Evolutionary conservation across 2,113 vertebrate genomes (phyloP).

Genomic region (Coregonus clupeaformis): DNA sequence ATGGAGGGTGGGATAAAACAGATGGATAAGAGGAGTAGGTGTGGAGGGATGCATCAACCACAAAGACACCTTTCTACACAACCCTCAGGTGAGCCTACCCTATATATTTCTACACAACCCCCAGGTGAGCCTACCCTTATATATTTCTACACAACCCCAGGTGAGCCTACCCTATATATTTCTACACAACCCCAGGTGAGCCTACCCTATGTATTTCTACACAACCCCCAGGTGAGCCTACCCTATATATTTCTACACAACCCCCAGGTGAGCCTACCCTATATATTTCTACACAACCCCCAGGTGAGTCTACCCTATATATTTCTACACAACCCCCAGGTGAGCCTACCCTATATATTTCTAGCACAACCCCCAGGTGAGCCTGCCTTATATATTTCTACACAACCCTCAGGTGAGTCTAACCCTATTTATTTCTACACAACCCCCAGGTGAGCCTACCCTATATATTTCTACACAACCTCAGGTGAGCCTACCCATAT

Average conservation of each 20-base stretch:
- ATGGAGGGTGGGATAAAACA: slow-evolving; percentile 46
- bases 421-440: slow-evolving; percentile 65
- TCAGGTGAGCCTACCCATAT: slow-evolving; percentile 62
- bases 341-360: slow-evolving; percentile 54
- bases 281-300: slow-evolving; percentile 77
- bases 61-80: slow-evolving; percentile 78
- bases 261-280: slow-evolving; percentile 70
- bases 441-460: slow-evolving; percentile 76
- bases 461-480: slow-evolving; percentile 72
- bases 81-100: slow-evolving; percentile 75
- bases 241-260: slow-evolving; percentile 68
- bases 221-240: slow-evolving; percentile 78
- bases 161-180: slow-evolving; percentile 47
- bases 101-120: slow-evolving; percentile 73
- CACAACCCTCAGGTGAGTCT: slow-evolving; percentile 78
- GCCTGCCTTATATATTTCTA: slow-evolving; percentile 37
- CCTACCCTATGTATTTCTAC: slow-evolving; percentile 59
- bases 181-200: slow-evolving; percentile 79
- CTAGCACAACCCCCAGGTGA: slow-evolving; percentile 82
- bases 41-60: slow-evolving; percentile 82
- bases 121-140: slow-evolving; percentile 62
- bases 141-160: slow-evolving; percentile 80
- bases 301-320: slow-evolving; percentile 66
- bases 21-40: slow-evolving; percentile 71
- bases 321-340: slow-evolving; percentile 79